Evolutionary conservation across 2,113 vertebrate species (phyloP), one percentile per base, ranked within the genome.

Genomic region (Silurus asotus): DNA sequence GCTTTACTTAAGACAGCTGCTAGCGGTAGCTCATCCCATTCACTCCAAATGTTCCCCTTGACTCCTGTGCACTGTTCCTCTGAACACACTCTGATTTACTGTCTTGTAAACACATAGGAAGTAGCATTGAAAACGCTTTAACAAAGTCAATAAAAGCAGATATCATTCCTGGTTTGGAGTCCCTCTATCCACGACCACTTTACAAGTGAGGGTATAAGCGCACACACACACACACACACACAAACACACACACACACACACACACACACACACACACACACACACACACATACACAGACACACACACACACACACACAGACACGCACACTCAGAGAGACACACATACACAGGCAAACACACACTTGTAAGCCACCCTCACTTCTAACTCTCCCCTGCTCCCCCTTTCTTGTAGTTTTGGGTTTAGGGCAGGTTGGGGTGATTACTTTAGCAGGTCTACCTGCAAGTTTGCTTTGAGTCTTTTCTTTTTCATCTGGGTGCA

Each of bases 71-170:
- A 70, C 86, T 28, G 48, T 84, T 84, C 85, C 76, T 75, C 81
- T 55, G 93, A 92, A 91, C 87, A 87, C 85, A 89, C 91, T 77
- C 90, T 94, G 92, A 94, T 94, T 95, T 95, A 95, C 92, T 90
- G 92, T 94, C 94, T 95, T 95, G 94, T 95, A 95, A 95, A 95
- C 94, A 95, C 94, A 93, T 95, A 94, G 93, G 93, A 95, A 92
- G 93, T 92, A 93, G 92, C 93, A 94, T 93, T 95, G 94, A 92
- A 94, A 95, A 95, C 10, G 91, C 91, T 94, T 95, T 94, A 95
- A 95, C 95, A 95, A 95, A 95, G 94, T 95, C 94, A 94, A 95
- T 95, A 95, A 95, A 95, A 95, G 93, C 94, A 95, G 94, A 94
- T 93, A 92, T 94, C 87, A 89, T 94, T 94, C 92, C 92, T 92